phyloP scores from a whole-genome alignment of 2,797 vertebrate species.

The Mus spretus region DNA sequence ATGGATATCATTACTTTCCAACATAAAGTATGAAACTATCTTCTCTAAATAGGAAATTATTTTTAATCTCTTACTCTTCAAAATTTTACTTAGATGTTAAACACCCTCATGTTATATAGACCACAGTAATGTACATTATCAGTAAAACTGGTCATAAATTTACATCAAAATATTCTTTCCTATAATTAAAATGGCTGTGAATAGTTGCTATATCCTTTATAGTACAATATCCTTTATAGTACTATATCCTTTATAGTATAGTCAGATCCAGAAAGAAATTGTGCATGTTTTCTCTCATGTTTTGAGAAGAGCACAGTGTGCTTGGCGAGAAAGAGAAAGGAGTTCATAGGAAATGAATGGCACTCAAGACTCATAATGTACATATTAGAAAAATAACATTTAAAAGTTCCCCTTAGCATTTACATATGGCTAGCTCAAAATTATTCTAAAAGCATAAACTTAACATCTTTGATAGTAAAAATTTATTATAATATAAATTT shows the following conservation, averaged over 20 bases:
- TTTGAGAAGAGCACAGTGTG: not conserved
- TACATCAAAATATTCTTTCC: not conserved
- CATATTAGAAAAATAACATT: not conserved
- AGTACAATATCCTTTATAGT: not conserved
- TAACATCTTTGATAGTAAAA: not conserved
- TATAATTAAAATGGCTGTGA: constrained; percentile 18
- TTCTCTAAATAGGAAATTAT: not conserved
- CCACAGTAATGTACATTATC: not conserved
- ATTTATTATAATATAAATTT: not conserved
- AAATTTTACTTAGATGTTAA: not conserved
- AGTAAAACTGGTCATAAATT: not conserved
- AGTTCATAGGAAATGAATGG: not conserved
- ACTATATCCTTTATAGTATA: not conserved
- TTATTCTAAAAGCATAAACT: not conserved
- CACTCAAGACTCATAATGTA: not conserved
- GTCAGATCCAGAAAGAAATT: not conserved
- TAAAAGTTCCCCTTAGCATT: not conserved
- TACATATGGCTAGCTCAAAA: not conserved
- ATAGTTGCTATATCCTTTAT: not conserved
- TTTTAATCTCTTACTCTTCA: not conserved
- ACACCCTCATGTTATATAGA: not conserved
- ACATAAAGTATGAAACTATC: not conserved
- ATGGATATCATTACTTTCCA: not conserved
- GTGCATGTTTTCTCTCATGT: not conserved
- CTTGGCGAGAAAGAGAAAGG: not conserved